phyloP scores from a whole-genome alignment of 2,888 invertebrate genomes.

The Acanthoscelides obtectus region DNA sequence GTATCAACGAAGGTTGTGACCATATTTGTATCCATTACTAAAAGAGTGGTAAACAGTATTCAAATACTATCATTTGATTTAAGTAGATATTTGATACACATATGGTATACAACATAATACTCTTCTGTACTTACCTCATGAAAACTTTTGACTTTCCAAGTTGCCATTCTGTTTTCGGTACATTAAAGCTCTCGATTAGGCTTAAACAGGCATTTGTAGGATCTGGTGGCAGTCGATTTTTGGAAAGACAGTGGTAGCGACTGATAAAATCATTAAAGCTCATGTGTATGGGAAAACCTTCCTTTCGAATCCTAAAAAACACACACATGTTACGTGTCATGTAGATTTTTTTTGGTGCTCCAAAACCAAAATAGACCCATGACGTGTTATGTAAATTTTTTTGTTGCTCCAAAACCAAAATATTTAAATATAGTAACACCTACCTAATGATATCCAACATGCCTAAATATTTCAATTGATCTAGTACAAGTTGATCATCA shows the following conservation, averaged over 20 bases:
- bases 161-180: constrained; percentile 79
- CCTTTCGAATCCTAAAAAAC: constrained; percentile 67
- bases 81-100: neutral
- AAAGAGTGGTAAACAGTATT: no score
- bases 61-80: no score
- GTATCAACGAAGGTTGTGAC: no score
- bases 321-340: neutral
- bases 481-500: constrained; percentile 74
- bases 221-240: constrained; percentile 49
- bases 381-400: no score
- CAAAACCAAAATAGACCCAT: no score
- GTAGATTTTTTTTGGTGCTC: no score
- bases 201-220: constrained; percentile 46
- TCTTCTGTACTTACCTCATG: constrained; percentile 49
- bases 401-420: no score
- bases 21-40: no score
- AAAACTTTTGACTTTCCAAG: constrained; percentile 84
- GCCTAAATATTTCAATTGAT: constrained; percentile 84
- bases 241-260: constrained; percentile 70
- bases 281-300: constrained; percentile 86
- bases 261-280: constrained; percentile 69
- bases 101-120: neutral
- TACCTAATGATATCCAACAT: constrained; percentile 83
- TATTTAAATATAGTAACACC: no score
- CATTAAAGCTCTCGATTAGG: constrained; percentile 60